Base-by-base conservation (phyloP, 2,113 vertebrate species). In the Semnopithecus entellus region DNA sequence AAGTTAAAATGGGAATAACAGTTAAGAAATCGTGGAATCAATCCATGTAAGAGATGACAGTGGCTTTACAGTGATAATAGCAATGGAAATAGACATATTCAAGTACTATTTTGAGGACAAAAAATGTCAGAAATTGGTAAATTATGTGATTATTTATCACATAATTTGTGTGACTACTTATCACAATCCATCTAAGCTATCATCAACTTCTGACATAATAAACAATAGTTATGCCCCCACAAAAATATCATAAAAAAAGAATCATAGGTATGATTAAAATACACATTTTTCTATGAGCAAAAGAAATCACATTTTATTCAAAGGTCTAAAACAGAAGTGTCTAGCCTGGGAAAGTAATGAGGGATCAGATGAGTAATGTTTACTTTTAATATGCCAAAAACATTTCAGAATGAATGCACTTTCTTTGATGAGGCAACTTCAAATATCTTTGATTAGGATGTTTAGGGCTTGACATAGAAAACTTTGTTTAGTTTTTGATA, bases 1-100 rank as follows among this genome's bases (percentile, higher is more conserved):
- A 22, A 73, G 48, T 40, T 66, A 92, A 97, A 68, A 30, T 90
- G 23, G n/a, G n/a, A 93, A 86, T 73, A 94, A 76, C 32, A 92
- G 75, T 80, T 83, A 82, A 85, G 83, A 94, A 94, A 91, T 23
- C 48, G 48, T 38, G 22, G 48, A 76, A 52, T 87, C 48, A 78
- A 72, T 91, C 40, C 45, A 91, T 38, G 25, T 43, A 72, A 94
- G 27, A 32, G 32, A 84, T 30, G 30, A 64, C 20, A 16, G 18
- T 55, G 30, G 12, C 14, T 97, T 96, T n/a, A 18, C 32, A 35
- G 7, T 89, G 79, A 91, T 68, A 89, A 85, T 66, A 8, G 25
- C 52, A 93, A 79, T 57, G 30, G 45, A 96, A 93, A 57, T 23
- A 81, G 52, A 86, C 23, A 93, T 76, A 66, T 38, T 97, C 61